Base-by-base conservation (phyloP, 2,888 invertebrate genomes). In the Sinopyrophorus schimmeli region DNA sequence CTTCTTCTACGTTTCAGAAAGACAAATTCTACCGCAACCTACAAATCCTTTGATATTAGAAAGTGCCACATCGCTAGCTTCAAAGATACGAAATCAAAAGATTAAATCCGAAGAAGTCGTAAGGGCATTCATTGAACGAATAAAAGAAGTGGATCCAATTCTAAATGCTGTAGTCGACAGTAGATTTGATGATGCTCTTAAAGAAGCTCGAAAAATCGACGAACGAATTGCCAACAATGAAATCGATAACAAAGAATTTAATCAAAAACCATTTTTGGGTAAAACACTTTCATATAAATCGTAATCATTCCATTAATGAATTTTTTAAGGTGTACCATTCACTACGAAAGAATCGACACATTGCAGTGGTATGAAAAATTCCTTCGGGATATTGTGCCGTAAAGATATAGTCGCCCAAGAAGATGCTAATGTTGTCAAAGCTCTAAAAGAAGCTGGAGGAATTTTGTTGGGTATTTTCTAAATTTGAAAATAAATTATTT, bases 281-380 rank as follows among this genome's bases (percentile, higher is more conserved):
- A 41, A 17, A 24, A 1, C 16, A n/a, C n/a, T n/a, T n/a, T n/a
- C n/a, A n/a, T n/a, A n/a, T n/a, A n/a, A n/a, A n/a, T n/a, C n/a
- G n/a, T 10, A 9, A 17, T 46, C 18, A 2, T 7, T 16, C 17
- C 3, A 11, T 24, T 23, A 35, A 11, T 24, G 23, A 23, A 30
- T 10, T n/a, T 44, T 42, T 60, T 4, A 60, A 80, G 92, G 96
- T 4, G 87, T 97, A 3, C 96, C 97, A 0, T 92, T 96, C 69
- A 91, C 94, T 3, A 84, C 89, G 0, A 97, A 97, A 72, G 96
- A 96, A 69, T 87, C 89, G 41, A 89, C 92, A 47, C 81, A 83
- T 4, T 87, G 87, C 1, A 76, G 80, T 65, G 93, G 92, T 67
- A 76, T 88, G 74, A 72, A 80, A 0, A 81, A 83, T 64, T 83